These are phyloP conservation scores for Lacerta bilineata DNA, from an alignment of 2,797 vertebrate species.

Conservation along the genomic window DNA sequence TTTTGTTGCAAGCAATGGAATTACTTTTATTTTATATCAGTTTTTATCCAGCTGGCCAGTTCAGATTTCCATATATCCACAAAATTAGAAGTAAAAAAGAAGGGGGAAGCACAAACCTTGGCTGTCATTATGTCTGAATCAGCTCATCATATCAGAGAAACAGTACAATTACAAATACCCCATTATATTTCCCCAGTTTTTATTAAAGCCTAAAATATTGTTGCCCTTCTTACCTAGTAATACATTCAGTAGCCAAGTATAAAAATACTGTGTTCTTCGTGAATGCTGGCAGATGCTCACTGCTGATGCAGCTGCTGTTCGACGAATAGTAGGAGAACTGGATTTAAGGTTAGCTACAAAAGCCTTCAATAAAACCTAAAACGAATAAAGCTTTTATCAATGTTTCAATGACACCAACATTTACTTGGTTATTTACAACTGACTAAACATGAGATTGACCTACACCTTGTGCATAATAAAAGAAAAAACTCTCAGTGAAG, in stretches of 20 bases:
- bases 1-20: background rate
- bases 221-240: conserved; percentile 86
- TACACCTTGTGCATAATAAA: no score
- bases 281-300: conserved; percentile 95
- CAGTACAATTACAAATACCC: background rate
- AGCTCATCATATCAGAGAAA: background rate
- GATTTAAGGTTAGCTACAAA: conserved; percentile 95
- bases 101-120: background rate
- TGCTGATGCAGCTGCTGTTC: conserved; percentile 92
- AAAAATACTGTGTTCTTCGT: conserved; percentile 92
- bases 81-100: background rate
- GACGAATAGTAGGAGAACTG: conserved; percentile 92
- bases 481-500: no score
- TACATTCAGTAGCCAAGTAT: conserved; percentile 96
- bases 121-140: background rate
- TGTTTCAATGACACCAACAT: background rate
- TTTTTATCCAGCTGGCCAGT: background rate
- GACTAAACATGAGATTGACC: background rate
- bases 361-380: conserved; percentile 91
- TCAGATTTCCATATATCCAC: background rate
- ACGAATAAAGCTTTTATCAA: background rate
- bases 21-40: background rate
- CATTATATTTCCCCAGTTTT: background rate
- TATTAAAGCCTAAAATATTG: background rate
- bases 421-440: background rate